Conservation (phyloP, 2,113 vertebrate species). For the Hypanus sabinus region DNA sequence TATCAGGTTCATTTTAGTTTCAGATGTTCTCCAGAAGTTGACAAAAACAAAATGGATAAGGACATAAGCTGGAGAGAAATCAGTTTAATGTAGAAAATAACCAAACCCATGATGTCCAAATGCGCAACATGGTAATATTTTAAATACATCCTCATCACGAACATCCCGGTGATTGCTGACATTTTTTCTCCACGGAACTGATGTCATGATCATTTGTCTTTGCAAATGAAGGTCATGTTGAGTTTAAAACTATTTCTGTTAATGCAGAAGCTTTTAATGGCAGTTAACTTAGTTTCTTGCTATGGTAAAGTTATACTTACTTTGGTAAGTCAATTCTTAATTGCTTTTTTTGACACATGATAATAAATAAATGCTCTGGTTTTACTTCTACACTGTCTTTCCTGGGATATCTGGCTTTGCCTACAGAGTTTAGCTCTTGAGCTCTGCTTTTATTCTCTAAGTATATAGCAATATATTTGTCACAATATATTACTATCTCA, state of each 20-base stretch:
- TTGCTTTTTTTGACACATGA: background rate
- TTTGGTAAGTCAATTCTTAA: background rate
- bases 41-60: slow-evolving; percentile 3
- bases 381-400: background rate
- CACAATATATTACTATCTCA: background rate
- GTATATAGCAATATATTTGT: background rate
- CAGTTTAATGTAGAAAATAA: background rate
- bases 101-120: background rate
- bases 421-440: too few relatives aligned
- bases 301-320: background rate
- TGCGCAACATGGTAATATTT: background rate
- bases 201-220: background rate
- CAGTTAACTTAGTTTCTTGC: background rate
- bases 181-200: background rate
- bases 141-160: background rate
- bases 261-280: background rate
- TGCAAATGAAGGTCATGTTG: background rate
- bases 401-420: background rate
- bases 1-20: background rate
- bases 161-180: background rate
- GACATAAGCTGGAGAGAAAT: background rate
- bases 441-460: too few relatives aligned
- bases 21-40: background rate
- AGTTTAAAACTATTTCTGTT: background rate
- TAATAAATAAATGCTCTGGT: background rate